Percentiles rank a stretch among this genome's conserved stretches.
These are phyloP conservation scores for Manacus vitellinus DNA, from an alignment of 2,113 vertebrate species.

Conservation along the genomic window DNA sequence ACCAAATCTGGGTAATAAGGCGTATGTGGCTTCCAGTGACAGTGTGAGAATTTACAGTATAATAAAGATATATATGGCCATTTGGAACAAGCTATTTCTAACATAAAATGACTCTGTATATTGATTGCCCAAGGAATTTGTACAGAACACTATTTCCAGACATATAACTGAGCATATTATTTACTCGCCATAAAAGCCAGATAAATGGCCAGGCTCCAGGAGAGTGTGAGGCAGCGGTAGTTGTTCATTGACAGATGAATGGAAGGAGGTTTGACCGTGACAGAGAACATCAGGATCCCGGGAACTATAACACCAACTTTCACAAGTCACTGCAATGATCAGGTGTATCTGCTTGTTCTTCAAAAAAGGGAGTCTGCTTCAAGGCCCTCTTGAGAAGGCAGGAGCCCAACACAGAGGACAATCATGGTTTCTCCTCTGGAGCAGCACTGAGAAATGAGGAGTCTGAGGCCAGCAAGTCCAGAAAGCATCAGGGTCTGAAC, in stretches of 20 bases:
- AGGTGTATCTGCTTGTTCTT: neutral
- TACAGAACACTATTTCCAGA: constrained; percentile 63
- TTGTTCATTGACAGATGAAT: constrained; percentile 25
- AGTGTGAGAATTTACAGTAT: constrained; percentile 54
- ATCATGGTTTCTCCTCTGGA: neutral
- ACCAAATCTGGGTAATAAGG: constrained; percentile 9
- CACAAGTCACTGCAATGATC: neutral
- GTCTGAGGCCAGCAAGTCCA: neutral
- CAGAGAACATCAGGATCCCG: neutral
- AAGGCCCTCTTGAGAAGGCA: neutral
- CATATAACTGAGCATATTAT: constrained; percentile 61
- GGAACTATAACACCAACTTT: neutral
- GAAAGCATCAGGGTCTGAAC: neutral
- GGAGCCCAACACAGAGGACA: neutral
- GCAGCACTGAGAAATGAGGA: neutral
- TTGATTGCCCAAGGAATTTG: constrained; percentile 64
- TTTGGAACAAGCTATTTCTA: constrained; percentile 69
- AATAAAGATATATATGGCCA: constrained; percentile 64
- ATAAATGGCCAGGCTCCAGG: constrained; percentile 52
- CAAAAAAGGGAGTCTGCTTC: neutral
- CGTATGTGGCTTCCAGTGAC: constrained; percentile 44
- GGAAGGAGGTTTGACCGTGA: neutral
- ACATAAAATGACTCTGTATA: constrained; percentile 53
- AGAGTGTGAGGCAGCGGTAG: neutral
- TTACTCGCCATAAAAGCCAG: constrained; percentile 57